These are phyloP conservation scores for Eidolon helvum DNA, from an alignment of 2,113 vertebrate species.

Conservation along the genomic window DNA sequence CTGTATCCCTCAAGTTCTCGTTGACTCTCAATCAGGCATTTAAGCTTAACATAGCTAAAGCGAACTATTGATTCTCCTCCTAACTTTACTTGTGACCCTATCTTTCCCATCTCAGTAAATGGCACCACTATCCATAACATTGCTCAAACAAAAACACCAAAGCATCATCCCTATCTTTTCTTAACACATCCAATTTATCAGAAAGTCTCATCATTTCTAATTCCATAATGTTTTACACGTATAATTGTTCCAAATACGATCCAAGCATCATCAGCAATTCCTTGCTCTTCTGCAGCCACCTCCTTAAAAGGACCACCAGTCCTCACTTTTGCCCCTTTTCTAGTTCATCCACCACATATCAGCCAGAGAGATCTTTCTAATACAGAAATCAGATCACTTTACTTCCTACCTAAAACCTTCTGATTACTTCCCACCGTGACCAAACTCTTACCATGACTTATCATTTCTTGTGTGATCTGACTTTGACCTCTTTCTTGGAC, in stretches of 20 bases:
- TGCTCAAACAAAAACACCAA: neutral
- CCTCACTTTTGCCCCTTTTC: neutral
- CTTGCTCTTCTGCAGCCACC: neutral
- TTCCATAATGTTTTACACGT: neutral
- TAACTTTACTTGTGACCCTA: neutral
- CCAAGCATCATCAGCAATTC: neutral
- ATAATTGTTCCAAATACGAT: neutral
- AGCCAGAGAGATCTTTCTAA: neutral
- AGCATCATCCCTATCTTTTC: neutral
- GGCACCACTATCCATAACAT: neutral
- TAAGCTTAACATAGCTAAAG: neutral
- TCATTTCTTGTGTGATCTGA: neutral
- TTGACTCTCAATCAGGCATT: neutral
- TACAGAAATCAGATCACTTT: neutral
- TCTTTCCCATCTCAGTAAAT: neutral
- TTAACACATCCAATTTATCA: neutral
- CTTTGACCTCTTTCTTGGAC: neutral
- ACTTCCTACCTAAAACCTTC: neutral
- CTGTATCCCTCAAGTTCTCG: neutral
- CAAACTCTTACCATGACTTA: neutral
- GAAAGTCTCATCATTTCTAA: neutral
- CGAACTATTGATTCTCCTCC: neutral
- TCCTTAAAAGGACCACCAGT: neutral
- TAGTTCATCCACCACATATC: neutral
- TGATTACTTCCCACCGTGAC: neutral